Base-by-base conservation (phyloP, 2,888 invertebrate genomes). In the Leptinotarsa rubiginosa region DNA sequence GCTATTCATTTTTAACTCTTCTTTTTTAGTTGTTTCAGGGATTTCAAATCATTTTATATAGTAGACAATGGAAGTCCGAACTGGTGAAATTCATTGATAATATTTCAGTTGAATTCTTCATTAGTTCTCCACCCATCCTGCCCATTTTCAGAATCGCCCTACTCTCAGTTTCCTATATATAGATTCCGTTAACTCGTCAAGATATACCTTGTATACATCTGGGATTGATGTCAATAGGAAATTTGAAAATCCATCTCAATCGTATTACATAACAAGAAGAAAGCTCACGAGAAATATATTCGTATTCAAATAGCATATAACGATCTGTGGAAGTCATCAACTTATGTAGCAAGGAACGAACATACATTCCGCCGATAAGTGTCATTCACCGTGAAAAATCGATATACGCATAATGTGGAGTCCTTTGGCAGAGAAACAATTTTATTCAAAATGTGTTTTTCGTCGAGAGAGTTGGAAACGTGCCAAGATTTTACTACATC, bases 321-420 rank as follows among this genome's bases (percentile, higher is more conserved):
- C 15, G 50, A 15, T 50, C n/a, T 50, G 5, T n/a, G 5, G 16
- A 50, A 50, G 50, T 50, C 50, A 10, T 10, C 41, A 10, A 41
- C 41, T 20, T 41, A 10, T 41, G 41, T 41, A 41, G 41, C 41
- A 41, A 10, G 12, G 10, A 18, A 59, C 31, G 1, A 59, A 59
- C 25, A 22, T 22, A 15, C 1, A 16, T 59, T 22, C 15, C 16
- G 3, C 13, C 15, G 5, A 25, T 25, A 16, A 59, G 22, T 22
- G 54, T 54, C 54, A 54, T 54, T 54, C 18, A 20, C 54, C 54
- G 54, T 10, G 54, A 18, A 54, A 54, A 54, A 54, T 54, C 54
- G 18, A 54, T 54, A 54, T 3, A 18, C 20, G 20, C 25, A 59
- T 59, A 31, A 22, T 25, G 59, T 22, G 13, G 41, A 13, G 25